phyloP scores from a whole-genome alignment of 2,888 invertebrate species.

The Brachyptera risi region DNA sequence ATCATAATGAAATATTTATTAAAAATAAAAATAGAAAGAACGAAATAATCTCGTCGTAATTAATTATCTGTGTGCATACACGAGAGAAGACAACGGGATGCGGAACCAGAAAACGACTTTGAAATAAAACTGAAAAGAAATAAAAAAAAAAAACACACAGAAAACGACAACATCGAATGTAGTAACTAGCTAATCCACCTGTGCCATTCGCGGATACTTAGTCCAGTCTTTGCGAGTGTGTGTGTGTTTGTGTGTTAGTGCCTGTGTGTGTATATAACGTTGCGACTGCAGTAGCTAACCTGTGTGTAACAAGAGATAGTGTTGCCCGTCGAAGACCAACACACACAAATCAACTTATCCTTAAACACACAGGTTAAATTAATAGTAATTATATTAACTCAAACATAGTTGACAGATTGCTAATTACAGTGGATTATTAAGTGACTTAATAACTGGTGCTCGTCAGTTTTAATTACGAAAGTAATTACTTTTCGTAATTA shows the following conservation, averaged over 20 bases:
- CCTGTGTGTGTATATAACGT: not conserved
- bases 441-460: too few species aligned
- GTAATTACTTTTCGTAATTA: too few species aligned
- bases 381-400: too few species aligned
- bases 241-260: not conserved
- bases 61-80: not conserved
- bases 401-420: too few species aligned
- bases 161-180: not conserved
- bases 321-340: too few species aligned
- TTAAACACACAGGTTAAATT: too few species aligned
- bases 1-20: too few species aligned
- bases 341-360: too few species aligned
- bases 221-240: not conserved
- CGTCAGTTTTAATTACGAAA: too few species aligned
- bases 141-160: conserved; percentile 1
- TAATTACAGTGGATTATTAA: too few species aligned
- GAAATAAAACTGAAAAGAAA: not conserved
- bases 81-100: not conserved
- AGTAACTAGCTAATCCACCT: not conserved
- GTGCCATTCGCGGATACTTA: not conserved
- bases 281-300: not conserved
- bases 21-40: too few species aligned
- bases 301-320: too few species aligned
- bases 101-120: conserved; percentile 10
- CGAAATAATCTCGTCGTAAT: not conserved